Percentiles rank a stretch among this genome's conserved stretches.
These are phyloP conservation scores for Hecatera dysodea DNA, from an alignment of 2,888 invertebrate species.

Conservation along the genomic window DNA sequence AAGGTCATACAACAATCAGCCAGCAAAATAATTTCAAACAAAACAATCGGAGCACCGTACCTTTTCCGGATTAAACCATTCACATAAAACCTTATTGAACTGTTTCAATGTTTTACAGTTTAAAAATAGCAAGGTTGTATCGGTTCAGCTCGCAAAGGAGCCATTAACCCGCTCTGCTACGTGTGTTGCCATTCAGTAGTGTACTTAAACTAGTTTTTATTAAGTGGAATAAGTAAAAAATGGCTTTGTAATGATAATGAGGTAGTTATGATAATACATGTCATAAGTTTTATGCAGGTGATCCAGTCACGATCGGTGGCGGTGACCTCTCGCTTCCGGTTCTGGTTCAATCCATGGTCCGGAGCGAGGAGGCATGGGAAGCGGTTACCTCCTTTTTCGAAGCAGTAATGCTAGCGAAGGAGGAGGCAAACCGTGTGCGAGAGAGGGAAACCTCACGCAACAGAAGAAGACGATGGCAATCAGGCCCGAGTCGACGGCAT, in stretches of 20 bases:
- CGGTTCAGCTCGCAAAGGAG: constrained; percentile 1
- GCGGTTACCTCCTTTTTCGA: too few relatives aligned
- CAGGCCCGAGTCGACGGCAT: too few relatives aligned
- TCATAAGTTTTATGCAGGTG: not conserved
- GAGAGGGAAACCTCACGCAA: too few relatives aligned
- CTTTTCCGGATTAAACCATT: not conserved
- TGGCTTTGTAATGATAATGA: not conserved
- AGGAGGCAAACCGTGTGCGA: too few relatives aligned
- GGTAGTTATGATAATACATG: not conserved
- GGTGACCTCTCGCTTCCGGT: too few relatives aligned
- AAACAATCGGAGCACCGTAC: not conserved
- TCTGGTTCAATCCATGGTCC: too few relatives aligned
- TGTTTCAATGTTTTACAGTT: not conserved
- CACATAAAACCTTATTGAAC: not conserved
- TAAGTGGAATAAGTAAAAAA: not conserved
- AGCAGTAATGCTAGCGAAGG: too few relatives aligned
- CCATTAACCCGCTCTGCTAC: constrained; percentile 6
- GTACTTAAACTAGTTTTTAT: not conserved
- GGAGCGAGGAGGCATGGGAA: too few relatives aligned
- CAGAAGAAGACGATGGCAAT: too few relatives aligned
- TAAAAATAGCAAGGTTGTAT: constrained; percentile 1
- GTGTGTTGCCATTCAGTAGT: constrained; percentile 6
- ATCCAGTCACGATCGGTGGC: too few relatives aligned
- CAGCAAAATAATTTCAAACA: constrained; percentile 4
- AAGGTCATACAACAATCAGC: too few relatives aligned